A percentile compares a stretch with the other conserved stretches of the same genome.
phyloP scores from a whole-genome alignment of 2,113 vertebrate species.

The Pipa parva region DNA sequence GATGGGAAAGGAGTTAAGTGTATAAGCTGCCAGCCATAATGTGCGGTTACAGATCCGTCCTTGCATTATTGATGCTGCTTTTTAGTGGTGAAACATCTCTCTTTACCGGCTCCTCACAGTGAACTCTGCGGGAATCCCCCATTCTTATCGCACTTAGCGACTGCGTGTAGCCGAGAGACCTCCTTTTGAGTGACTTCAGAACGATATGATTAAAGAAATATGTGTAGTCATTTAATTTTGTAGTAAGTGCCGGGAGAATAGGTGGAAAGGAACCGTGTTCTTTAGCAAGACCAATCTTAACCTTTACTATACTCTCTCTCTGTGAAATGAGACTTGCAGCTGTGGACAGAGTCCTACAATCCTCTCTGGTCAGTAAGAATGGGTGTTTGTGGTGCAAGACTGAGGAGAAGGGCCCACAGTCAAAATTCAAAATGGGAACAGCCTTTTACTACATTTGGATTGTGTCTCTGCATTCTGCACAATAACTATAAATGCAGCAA shows the following conservation, averaged over 20 bases:
- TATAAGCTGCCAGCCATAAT: constrained; percentile 41
- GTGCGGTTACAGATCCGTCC: constrained; percentile 36
- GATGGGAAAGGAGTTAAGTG: constrained; percentile 39
- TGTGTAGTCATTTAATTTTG: constrained; percentile 6
- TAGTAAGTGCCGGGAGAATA: neutral
- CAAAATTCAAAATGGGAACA: no score
- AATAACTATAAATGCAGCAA: no score
- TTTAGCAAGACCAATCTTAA: no score
- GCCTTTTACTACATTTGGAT: no score
- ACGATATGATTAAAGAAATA: constrained; percentile 8
- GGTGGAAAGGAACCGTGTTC: neutral
- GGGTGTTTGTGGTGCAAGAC: no score
- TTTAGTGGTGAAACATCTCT: constrained; percentile 39
- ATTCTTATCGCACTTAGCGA: constrained; percentile 22
- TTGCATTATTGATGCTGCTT: constrained; percentile 41
- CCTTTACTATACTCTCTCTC: no score
- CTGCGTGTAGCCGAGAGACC: neutral
- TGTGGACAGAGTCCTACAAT: no score
- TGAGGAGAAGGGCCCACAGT: no score
- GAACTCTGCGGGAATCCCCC: constrained; percentile 18
- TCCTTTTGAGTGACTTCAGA: constrained; percentile 1
- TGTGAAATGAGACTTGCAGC: no score
- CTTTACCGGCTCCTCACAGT: constrained; percentile 22
- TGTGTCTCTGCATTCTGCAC: no score
- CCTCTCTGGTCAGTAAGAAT: no score